Base-by-base conservation (phyloP, 2,113 vertebrate genomes). In the Cyprinodon variegatus region DNA sequence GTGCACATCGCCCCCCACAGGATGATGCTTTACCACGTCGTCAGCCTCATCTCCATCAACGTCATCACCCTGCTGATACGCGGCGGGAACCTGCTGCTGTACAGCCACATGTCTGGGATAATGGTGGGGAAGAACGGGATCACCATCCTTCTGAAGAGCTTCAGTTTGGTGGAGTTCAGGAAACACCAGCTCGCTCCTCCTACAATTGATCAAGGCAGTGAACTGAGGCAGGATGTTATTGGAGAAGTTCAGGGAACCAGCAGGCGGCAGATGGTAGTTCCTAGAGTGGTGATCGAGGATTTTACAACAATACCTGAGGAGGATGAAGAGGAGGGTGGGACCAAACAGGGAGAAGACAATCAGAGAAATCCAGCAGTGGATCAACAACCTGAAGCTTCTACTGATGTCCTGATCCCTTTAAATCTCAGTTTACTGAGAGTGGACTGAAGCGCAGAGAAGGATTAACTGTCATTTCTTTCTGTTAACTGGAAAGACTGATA, bases 21-120 rank as follows among this genome's bases (percentile, higher is more conserved):
- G 61, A 93, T 93, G 92, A 81, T 93, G 90, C 84, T 93, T 1
- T 91, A 92, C 76, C 91, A 91, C 48, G 91, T 93, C 48, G 89
- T 93, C 48, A 93, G 91, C 70, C 79, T 93, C 5, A 77, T 86
- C 78, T 86, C 91, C 61, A 87, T 93, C 72, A 93, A 93, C 72
- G 10, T 91, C 36, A 65, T 85, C 76, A 93, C 91, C 10, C 87
- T 93, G 37, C 83, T 91, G 46, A 91, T 93, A 48, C 87, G 92
- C 0, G 68, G 86, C 0, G 85, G 90, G 11, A 93, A 93, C 74
- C 83, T 93, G 77, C 66, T 93, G 41, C 73, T 92, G 3, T 93
- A 93, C 46, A 22, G 69, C 13, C 46, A 84, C 0, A 85, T 90
- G 22, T 93, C 91, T 0, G 89, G 76, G 3, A 86, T 93, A 59